Evolutionary conservation across 2,797 vertebrate species (phyloP).

Genomic region (Chelon labrosus): DNA sequence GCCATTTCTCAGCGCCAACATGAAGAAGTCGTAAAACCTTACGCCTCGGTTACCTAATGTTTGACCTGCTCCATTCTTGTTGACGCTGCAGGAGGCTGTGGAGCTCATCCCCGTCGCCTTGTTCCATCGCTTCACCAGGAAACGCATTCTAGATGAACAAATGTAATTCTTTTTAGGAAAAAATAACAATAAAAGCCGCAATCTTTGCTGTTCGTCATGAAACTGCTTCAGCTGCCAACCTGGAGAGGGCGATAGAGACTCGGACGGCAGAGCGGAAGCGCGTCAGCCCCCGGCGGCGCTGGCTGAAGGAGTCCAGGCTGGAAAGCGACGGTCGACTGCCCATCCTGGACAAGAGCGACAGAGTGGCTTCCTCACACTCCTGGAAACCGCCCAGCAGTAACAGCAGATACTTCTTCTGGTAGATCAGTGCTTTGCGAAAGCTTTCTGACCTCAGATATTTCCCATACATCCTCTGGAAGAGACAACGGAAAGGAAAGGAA

Average conservation of each 20-base stretch:
- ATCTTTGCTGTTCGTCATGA: too few species aligned
- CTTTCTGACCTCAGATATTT: constrained; percentile 95
- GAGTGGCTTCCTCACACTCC: constrained; percentile 95
- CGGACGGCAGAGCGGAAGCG: constrained; percentile 93
- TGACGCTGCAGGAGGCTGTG: constrained; percentile 65
- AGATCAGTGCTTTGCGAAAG: constrained; percentile 97
- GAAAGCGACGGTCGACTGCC: constrained; percentile 87
- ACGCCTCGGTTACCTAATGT: constrained; percentile 80
- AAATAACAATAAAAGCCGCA: background rate
- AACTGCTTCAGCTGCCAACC: constrained; percentile 76
- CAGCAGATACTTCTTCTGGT: constrained; percentile 98
- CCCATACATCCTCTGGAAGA: constrained; percentile 91
- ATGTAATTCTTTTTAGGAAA: background rate
- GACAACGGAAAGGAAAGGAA: background rate
- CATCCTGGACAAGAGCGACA: constrained; percentile 93
- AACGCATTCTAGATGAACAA: constrained; percentile 90
- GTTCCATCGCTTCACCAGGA: constrained; percentile 95
- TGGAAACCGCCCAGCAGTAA: constrained; percentile 95
- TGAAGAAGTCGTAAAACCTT: background rate
- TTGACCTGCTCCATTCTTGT: constrained; percentile 88
- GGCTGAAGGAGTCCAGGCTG: constrained; percentile 82
- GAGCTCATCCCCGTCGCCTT: constrained; percentile 86
- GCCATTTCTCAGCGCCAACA: background rate
- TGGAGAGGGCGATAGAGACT: constrained; percentile 94
- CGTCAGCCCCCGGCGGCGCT: constrained; percentile 86